Conservation (phyloP, 2,797 vertebrate species). For the Aythya fuligula region DNA sequence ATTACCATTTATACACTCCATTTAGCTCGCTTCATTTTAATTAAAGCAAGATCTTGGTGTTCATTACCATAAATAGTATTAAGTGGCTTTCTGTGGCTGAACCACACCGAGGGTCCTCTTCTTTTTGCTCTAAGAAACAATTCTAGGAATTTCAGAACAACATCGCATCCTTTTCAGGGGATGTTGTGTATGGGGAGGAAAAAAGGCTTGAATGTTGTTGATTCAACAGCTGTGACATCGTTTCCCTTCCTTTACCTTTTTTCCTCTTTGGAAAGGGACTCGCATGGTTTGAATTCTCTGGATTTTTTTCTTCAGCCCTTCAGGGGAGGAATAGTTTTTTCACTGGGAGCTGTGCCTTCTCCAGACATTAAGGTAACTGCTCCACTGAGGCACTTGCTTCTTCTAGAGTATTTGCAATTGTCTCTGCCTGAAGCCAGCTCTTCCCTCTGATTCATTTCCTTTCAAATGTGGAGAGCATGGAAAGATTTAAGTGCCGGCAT, state of each 20-base stretch:
- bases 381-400: not conserved
- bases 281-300: not conserved
- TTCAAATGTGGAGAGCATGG: not conserved
- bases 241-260: conserved; percentile 1
- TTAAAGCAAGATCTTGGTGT: conserved; percentile 8
- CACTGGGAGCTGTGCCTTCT: not conserved
- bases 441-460: not conserved
- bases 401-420: not conserved
- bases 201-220: not conserved
- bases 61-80: conserved; percentile 22
- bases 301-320: not conserved
- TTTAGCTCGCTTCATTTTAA: conserved; percentile 36
- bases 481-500: not conserved
- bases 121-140: not conserved
- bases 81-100: conserved; percentile 39
- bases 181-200: not conserved
- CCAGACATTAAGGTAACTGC: not conserved
- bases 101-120: not conserved
- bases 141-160: conserved; percentile 30
- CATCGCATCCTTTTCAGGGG: not conserved
- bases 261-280: not conserved
- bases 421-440: not conserved
- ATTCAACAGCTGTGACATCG: not conserved
- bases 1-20: not conserved
- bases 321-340: not conserved